Percentiles rank a stretch among this genome's conserved stretches.
These are phyloP conservation scores for Helicoverpa armigera DNA, from an alignment of 1,140 invertebrate species.

Conservation along the genomic window DNA sequence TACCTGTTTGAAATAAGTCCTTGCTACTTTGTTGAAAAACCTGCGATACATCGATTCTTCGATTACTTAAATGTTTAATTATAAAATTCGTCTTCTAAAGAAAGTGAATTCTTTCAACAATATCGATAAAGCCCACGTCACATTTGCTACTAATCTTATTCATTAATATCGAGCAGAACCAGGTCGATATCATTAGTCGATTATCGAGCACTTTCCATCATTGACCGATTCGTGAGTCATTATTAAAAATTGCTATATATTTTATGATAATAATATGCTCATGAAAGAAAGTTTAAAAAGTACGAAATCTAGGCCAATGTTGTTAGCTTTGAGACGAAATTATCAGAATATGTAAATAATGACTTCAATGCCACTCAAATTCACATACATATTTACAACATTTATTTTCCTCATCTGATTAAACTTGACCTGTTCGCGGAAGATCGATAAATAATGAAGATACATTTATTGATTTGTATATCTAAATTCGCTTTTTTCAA, in stretches of 20 bases:
- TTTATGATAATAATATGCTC: constrained; percentile 52
- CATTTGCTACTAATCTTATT: constrained; percentile 34
- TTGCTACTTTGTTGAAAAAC: no score
- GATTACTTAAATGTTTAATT: no score
- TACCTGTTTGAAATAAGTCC: no score
- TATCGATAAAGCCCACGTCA: constrained; percentile 23
- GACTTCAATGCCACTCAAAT: background rate
- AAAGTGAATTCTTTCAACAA: no score
- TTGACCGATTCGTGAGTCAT: constrained; percentile 56
- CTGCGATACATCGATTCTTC: no score
- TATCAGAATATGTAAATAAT: background rate
- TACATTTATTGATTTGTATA: background rate
- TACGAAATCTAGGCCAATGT: constrained; percentile 50
- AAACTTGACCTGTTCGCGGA: background rate
- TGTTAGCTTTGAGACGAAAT: constrained; percentile 30
- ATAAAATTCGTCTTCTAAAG: no score
- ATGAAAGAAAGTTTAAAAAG: constrained; percentile 50
- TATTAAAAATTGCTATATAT: constrained; percentile 60
- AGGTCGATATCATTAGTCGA: constrained; percentile 63
- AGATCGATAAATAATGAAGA: background rate
- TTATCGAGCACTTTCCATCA: constrained; percentile 60
- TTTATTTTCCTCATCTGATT: constrained; percentile 9
- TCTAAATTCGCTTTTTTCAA: constrained; percentile 1
- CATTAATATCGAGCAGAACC: constrained; percentile 46
- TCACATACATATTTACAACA: background rate